Evolutionary conservation across 2,113 vertebrate species (phyloP), one percentile per base, ranked within the genome.

Genomic region (Clinocottus analis): DNA sequence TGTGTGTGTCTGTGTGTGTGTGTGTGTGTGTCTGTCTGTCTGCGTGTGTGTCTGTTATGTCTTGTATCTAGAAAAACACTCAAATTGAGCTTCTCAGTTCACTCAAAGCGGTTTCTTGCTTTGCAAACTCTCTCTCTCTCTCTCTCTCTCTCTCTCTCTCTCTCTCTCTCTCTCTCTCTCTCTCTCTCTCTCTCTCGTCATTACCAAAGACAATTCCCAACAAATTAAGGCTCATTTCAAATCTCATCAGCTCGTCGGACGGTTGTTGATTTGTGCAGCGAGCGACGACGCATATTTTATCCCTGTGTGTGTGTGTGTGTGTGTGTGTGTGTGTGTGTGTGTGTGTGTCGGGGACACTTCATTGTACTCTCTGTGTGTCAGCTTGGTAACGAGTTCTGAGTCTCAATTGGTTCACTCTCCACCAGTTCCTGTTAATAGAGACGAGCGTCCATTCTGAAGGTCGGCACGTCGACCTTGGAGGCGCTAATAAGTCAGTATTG

Each of bases 181-280:
- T 10, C 49, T 53, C 5, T 62, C 45, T 55, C 60, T 43, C 74
- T 79, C 47, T 39, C 12, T 5, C 66, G n/a, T 86, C 75, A 58
- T 84, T 83, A 80, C 81, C 73, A 87, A 87, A 91, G 88, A 85
- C 71, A 89, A 90, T 91, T 91, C 81, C 81, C 81, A 85, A 86
- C 85, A 91, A 91, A 93, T 93, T 89, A 93, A 86, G 82, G 73
- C 83, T 85, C 71, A 88, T 93, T 91, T 89, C 91, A 92, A 90
- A 86, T 91, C 90, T 91, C 89, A 87, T 90, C 86, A 90, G 78
- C 81, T 76, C 58, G 67, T 81, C 82, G 63, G 86, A 84, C 69
- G 75, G 75, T 71, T 90, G 84, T 90, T 92, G 80, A 91, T 93
- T 93, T 82, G 82, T 67, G 45, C 87, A 83, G 72, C 35, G 61